phyloP scores from a whole-genome alignment of 2,113 vertebrate genomes.

The Clinocottus analis region DNA sequence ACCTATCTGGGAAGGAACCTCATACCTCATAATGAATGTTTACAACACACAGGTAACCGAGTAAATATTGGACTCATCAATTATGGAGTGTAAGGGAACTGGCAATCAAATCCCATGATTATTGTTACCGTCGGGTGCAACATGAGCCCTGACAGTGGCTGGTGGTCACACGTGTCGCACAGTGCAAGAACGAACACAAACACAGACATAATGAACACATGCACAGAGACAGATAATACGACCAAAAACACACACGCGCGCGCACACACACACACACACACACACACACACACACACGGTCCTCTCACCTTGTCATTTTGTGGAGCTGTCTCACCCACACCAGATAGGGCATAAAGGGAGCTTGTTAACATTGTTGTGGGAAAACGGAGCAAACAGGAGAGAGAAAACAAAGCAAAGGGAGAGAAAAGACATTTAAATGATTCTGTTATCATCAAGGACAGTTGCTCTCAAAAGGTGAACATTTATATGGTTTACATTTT shows the following conservation, averaged over 20 bases:
- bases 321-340: slow-evolving; percentile 55
- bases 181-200: background rate
- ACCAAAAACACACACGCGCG: slow-evolving; percentile 3
- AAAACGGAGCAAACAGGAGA: slow-evolving; percentile 41
- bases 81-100: slow-evolving; percentile 89
- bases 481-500: slow-evolving; percentile 71
- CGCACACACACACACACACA: slow-evolving; percentile 11
- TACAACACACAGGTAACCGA: slow-evolving; percentile 92
- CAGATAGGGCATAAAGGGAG: slow-evolving; percentile 67
- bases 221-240: slow-evolving; percentile 11
- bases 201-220: slow-evolving; percentile 3
- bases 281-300: slow-evolving; percentile 12
- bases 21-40: slow-evolving; percentile 90
- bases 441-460: slow-evolving; percentile 70
- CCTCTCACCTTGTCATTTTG: slow-evolving; percentile 70
- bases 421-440: slow-evolving; percentile 72
- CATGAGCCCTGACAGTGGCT: slow-evolving; percentile 69
- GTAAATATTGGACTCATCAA: slow-evolving; percentile 96
- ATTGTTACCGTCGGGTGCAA: slow-evolving; percentile 82
- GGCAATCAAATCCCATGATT: slow-evolving; percentile 89
- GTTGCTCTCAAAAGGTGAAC: slow-evolving; percentile 58
- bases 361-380: slow-evolving; percentile 72
- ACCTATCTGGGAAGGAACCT: slow-evolving; percentile 85
- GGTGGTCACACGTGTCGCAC: slow-evolving; percentile 54
- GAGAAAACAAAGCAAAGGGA: slow-evolving; percentile 56